phyloP scores from a whole-genome alignment of 2,113 vertebrate genomes.

The Desmodus rotundus region DNA sequence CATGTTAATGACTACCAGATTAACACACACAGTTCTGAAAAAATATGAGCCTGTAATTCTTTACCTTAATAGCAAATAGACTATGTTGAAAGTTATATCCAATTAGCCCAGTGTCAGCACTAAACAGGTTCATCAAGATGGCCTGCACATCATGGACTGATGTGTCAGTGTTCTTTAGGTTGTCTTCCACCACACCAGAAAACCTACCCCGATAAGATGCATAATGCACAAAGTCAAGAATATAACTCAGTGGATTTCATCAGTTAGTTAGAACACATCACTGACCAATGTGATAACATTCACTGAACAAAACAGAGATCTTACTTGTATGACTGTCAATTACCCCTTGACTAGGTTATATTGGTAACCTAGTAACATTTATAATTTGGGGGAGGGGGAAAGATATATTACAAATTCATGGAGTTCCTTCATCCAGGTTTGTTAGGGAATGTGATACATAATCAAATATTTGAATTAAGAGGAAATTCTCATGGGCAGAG shows the following conservation, averaged over 20 bases:
- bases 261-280: background rate
- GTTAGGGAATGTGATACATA: background rate
- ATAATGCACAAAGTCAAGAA: background rate
- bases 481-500: background rate
- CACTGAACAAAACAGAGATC: background rate
- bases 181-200: constrained; percentile 82
- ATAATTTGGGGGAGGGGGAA: background rate
- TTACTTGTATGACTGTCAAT: background rate
- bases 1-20: background rate
- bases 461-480: background rate
- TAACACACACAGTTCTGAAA: background rate
- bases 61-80: constrained; percentile 87
- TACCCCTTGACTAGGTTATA: background rate
- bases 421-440: background rate
- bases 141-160: constrained; percentile 82
- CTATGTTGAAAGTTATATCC: constrained; percentile 83
- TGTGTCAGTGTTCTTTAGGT: constrained; percentile 75
- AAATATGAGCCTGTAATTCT: background rate
- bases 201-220: constrained; percentile 77
- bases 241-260: background rate
- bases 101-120: constrained; percentile 82
- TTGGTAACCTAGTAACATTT: background rate
- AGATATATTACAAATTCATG: background rate
- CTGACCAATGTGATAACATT: background rate
- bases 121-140: constrained; percentile 83